Percentiles rank a stretch among this genome's conserved stretches.
These are phyloP conservation scores for Blastobasis adustella DNA, from an alignment of 2,888 invertebrate genomes.

Conservation along the genomic window DNA sequence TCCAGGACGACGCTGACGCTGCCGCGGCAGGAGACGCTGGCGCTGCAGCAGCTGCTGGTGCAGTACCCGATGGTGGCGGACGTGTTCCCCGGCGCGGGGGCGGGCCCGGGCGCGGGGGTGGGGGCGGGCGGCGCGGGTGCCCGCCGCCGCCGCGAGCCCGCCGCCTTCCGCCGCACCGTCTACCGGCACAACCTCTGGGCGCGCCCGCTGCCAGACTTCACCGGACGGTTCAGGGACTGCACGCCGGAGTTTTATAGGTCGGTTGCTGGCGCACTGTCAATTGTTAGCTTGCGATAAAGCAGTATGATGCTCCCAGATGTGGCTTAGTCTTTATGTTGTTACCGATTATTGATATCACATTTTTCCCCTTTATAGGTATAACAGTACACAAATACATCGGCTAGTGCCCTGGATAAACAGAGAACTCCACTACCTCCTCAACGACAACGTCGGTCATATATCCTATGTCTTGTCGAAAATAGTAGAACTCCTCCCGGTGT, in stretches of 20 bases:
- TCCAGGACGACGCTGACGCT: slow-evolving; percentile 81
- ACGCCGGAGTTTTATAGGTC: slow-evolving; percentile 86
- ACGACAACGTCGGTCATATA: slow-evolving; percentile 77
- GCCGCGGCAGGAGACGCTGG: slow-evolving; percentile 75
- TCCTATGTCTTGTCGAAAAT: slow-evolving; percentile 81
- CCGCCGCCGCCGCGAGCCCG: slow-evolving; percentile 46
- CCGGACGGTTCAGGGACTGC: slow-evolving; percentile 82
- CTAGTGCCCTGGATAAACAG: slow-evolving; percentile 92
- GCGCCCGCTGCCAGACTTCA: slow-evolving; percentile 79
- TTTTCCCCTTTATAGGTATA: slow-evolving; percentile 71
- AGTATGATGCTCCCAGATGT: no score
- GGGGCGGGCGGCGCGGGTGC: slow-evolving; percentile 25
- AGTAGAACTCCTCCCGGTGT: slow-evolving; percentile 78
- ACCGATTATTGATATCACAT: no score
- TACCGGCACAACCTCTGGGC: slow-evolving; percentile 87
- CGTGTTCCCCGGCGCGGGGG: slow-evolving; percentile 28
- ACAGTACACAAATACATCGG: slow-evolving; percentile 87
- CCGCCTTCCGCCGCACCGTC: slow-evolving; percentile 79
- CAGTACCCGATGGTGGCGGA: slow-evolving; percentile 55
- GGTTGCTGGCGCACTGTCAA: neutral
- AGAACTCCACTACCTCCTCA: slow-evolving; percentile 85
- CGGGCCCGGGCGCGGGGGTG: slow-evolving; percentile 31
- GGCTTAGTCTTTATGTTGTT: no score
- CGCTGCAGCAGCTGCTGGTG: slow-evolving; percentile 75
- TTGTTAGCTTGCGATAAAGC: no score